phyloP scores from a whole-genome alignment of 2,113 vertebrate genomes.

The Mustela lutreola region DNA sequence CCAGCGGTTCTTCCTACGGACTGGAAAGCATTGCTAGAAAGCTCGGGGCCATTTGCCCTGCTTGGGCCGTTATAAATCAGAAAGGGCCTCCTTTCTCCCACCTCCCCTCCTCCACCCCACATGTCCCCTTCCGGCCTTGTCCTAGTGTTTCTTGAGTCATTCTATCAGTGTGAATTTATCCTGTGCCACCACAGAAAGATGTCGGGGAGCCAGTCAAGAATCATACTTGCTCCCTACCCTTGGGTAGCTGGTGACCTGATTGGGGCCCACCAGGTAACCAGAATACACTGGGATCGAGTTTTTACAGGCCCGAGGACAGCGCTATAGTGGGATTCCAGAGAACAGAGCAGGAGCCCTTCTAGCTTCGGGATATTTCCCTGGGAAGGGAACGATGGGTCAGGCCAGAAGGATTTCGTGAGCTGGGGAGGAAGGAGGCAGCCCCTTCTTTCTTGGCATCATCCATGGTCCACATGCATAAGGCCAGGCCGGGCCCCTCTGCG shows the following conservation, averaged over 20 bases:
- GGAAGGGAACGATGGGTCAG: not conserved
- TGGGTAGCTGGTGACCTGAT: not conserved
- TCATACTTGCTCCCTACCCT: not conserved
- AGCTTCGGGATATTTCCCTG: not conserved
- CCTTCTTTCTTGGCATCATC: not conserved
- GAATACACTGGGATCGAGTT: not conserved
- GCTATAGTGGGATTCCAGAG: not conserved
- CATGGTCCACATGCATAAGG: not conserved
- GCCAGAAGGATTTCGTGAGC: conserved; percentile 3
- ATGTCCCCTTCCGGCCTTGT: not conserved
- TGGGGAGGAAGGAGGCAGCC: not conserved
- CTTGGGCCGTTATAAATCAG: not conserved
- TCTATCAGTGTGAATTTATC: not conserved
- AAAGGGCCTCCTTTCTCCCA: not conserved
- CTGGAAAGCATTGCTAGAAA: not conserved
- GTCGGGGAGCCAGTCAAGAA: not conserved
- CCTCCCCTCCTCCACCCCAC: not conserved
- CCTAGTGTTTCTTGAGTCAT: not conserved
- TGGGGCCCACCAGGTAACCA: not conserved
- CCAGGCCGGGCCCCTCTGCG: not conserved
- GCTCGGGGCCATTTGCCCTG: not conserved
- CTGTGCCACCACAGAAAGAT: not conserved
- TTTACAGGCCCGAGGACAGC: fast-evolving
- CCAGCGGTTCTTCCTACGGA: not conserved
- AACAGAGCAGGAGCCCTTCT: not conserved